Evolutionary conservation across 2,888 invertebrate species (phyloP), one percentile per base, ranked within the genome.

Genomic region (Xanthostigma xanthostigma): DNA sequence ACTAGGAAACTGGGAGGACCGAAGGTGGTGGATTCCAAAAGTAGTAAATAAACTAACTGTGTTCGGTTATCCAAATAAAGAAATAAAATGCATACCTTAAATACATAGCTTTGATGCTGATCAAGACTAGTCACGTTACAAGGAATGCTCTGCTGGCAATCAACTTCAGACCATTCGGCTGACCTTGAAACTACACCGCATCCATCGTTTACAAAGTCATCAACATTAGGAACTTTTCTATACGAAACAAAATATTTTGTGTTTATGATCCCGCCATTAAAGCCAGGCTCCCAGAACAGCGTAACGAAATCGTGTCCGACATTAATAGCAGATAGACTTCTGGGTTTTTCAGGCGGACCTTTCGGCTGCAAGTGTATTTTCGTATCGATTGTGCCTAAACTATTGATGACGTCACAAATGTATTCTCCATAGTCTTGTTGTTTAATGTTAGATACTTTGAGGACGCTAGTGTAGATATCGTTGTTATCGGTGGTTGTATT

Each of bases 371-470:
- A 65, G 9, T 78, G 74, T 45, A 93, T 90, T 51, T 78, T 79
- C 0, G 85, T 82, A 9, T 78, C 76, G 39, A 81, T 81, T 46
- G 72, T 82, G 12, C 93, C 93, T 50, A 91, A 70, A 2, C 79
- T 76, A 63, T 95, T 95, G 13, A 81, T 80, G 8, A 90, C 89
- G 54, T 85, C 79, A 61, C 95, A 95, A 48, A 81, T 85, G 66
- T 93, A 95, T 50, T 91, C 90, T 0, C 94, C 94, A 60, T 92
- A 93, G 62, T 93, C 91, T 46, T 81, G 76, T n/a, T 81, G 77
- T 42, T 81, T 79, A 12, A 92, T 76, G 51, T 81, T 79, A 46
- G 81, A 79, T 55, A 93, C 72, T 60, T 67, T 76, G 36, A 93
- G 66, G 1, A 86, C 75, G 50, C 88, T 89, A 5, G 83, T 82